Conservation (phyloP, 2,113 vertebrate genomes). For the Coptodon bakossiorum region DNA sequence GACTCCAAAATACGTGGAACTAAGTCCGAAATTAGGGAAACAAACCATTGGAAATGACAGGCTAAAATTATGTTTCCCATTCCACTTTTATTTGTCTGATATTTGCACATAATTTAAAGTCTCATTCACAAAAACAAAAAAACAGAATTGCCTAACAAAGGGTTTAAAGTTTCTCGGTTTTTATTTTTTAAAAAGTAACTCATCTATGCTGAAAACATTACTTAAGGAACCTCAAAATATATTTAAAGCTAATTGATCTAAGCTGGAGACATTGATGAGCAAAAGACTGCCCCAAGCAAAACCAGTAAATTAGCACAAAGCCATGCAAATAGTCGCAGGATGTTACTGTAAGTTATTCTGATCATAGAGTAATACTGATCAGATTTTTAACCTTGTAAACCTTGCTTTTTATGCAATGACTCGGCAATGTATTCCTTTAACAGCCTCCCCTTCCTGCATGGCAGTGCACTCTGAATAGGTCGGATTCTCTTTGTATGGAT, state of each 20-base stretch:
- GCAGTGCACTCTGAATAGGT: not conserved
- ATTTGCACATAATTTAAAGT: not conserved
- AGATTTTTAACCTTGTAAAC: not conserved
- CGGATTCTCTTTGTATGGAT: slow-evolving; percentile 48
- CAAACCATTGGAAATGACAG: not conserved
- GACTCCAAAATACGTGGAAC: not conserved
- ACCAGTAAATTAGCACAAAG: not conserved
- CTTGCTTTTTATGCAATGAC: not conserved
- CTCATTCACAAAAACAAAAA: accelerated
- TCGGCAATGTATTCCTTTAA: not conserved
- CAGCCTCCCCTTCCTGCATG: not conserved
- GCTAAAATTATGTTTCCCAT: not conserved
- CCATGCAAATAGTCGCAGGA: not conserved
- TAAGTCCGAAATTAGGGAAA: not conserved
- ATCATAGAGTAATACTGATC: not conserved
- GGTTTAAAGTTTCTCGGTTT: not conserved
- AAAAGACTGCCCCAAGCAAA: not conserved
- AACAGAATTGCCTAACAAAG: not conserved
- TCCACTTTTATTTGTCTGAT: not conserved
- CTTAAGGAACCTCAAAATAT: not conserved
- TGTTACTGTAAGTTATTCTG: not conserved
- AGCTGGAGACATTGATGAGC: not conserved
- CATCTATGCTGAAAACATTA: not conserved
- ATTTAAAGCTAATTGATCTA: not conserved
- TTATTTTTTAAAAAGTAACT: not conserved